A percentile compares a stretch with the other conserved stretches of the same genome.
Conservation (phyloP, 2,888 invertebrate species). For the Rotaria sp. region DNA sequence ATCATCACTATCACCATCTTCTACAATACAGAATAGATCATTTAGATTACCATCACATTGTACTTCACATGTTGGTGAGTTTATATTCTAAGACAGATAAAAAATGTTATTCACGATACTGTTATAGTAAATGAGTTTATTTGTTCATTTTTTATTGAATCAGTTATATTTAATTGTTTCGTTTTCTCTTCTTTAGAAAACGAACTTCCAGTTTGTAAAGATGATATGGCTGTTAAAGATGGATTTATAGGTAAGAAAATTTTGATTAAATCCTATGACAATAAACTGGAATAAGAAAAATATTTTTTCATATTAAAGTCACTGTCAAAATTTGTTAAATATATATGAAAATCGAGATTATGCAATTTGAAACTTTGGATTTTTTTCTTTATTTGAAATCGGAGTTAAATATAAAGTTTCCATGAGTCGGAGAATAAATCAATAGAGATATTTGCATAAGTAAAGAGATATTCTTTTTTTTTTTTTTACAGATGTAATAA, state of each 20-base stretch:
- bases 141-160: background rate
- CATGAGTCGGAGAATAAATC: too few species aligned
- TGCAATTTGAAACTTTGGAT: background rate
- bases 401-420: too few species aligned
- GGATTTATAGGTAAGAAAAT: background rate
- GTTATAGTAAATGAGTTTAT: too few species aligned
- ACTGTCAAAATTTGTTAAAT: too few species aligned
- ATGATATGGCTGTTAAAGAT: slow-evolving; percentile 1
- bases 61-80: background rate
- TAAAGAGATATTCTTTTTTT: background rate
- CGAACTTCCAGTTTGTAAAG: background rate
- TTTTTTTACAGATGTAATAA: background rate
- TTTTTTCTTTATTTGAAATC: background rate
- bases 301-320: too few species aligned
- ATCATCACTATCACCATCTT: background rate
- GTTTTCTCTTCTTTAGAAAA: background rate
- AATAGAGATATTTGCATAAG: too few species aligned
- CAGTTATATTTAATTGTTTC: background rate
- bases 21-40: background rate
- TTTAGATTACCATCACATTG: background rate
- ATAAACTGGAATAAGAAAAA: too few species aligned
- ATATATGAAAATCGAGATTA: background rate
- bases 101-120: background rate
- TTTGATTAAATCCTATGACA: background rate
- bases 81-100: background rate